Conservation (phyloP, 2,113 vertebrate genomes). For the Malurus melanocephalus region DNA sequence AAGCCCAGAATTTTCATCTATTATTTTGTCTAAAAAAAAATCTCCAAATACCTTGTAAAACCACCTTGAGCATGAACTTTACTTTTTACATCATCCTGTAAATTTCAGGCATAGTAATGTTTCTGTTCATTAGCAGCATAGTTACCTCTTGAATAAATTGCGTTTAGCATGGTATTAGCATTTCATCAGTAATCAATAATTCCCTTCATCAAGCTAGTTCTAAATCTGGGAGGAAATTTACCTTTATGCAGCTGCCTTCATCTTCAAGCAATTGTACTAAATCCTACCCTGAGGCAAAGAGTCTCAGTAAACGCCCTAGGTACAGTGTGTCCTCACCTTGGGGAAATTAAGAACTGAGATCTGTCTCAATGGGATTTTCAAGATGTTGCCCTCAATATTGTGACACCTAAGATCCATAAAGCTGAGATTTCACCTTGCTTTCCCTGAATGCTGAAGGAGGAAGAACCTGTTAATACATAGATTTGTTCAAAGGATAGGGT, state of each 20-base stretch:
- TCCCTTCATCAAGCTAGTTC: not conserved
- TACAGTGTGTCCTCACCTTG: not conserved
- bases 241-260: not conserved
- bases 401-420: not conserved
- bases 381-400: not conserved
- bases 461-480: not conserved
- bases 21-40: not conserved
- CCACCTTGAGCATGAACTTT: not conserved
- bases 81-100: not conserved
- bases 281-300: not conserved
- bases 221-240: not conserved
- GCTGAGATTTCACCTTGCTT: not conserved
- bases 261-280: rapidly evolving
- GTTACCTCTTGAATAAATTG: not conserved
- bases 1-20: not conserved
- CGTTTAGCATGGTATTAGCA: not conserved
- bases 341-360: not conserved
- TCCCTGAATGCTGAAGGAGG: not conserved
- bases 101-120: not conserved
- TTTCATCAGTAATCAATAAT: conserved; percentile 8
- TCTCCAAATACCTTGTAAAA: not conserved
- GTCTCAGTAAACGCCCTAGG: not conserved
- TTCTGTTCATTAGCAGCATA: not conserved
- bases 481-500: not conserved
- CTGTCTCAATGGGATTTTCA: not conserved